A percentile compares a stretch with the other conserved stretches of the same genome.
Evolutionary conservation across 2,113 vertebrate species (phyloP).

Genomic region (Hippocampus mohnikei): DNA sequence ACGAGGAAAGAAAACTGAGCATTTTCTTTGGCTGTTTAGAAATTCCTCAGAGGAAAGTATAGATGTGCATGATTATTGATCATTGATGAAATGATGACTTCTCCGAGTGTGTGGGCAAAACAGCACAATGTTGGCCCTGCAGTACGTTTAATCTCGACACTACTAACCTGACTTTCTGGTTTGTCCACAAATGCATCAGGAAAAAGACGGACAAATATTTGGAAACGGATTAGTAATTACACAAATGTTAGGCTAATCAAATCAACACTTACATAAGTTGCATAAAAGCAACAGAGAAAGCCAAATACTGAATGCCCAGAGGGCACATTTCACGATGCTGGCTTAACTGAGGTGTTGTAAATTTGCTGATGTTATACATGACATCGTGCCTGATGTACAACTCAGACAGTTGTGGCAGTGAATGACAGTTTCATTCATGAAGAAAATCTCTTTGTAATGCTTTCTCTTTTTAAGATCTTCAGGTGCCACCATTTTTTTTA

Average conservation of each 20-base stretch:
- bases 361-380: background rate
- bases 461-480: too few relatives aligned
- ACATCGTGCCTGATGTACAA: background rate
- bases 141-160: background rate
- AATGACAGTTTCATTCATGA: background rate
- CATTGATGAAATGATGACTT: background rate
- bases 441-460: too few relatives aligned
- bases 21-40: too few relatives aligned
- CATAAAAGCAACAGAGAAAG: background rate
- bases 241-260: background rate
- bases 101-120: background rate
- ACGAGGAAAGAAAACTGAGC: too few relatives aligned
- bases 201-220: background rate
- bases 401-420: background rate
- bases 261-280: background rate
- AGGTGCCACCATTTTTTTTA: too few relatives aligned
- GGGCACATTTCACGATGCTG: background rate
- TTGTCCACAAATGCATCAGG: background rate
- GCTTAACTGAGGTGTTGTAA: background rate
- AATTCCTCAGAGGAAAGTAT: background rate
- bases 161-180: slow-evolving; percentile 1
- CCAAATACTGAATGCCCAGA: background rate
- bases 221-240: background rate
- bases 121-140: background rate
- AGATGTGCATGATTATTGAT: background rate